These are phyloP conservation scores for Lithophane socia DNA, from an alignment of 2,888 invertebrate genomes.

Conservation along the genomic window DNA sequence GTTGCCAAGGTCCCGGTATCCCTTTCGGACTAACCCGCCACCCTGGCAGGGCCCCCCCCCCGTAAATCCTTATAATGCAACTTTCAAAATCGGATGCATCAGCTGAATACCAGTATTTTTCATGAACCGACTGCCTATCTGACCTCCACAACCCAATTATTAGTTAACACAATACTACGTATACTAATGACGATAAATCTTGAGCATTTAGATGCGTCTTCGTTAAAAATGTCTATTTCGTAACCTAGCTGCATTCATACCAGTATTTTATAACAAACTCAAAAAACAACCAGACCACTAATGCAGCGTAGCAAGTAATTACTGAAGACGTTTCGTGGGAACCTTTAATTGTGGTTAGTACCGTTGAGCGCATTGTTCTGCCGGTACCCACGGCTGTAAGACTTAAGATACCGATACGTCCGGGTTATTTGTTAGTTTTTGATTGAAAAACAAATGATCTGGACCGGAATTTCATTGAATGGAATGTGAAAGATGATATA, in stretches of 20 bases:
- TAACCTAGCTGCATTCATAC: neutral
- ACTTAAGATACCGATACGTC: constrained; percentile 53
- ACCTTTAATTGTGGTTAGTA: constrained; percentile 59
- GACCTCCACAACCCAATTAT: too few species aligned
- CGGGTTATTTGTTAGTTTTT: constrained; percentile 48
- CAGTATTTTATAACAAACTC: constrained; percentile 39
- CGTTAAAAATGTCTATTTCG: neutral
- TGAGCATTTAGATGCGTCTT: neutral
- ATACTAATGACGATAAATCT: neutral
- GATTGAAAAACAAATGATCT: constrained; percentile 46
- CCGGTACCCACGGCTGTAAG: constrained; percentile 53
- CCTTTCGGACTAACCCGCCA: too few species aligned
- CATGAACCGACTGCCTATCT: too few species aligned
- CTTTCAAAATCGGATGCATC: too few species aligned
- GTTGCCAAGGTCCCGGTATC: too few species aligned
- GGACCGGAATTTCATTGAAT: constrained; percentile 15
- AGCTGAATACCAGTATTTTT: too few species aligned
- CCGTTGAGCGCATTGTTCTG: constrained; percentile 61
- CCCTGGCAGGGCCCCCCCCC: too few species aligned
- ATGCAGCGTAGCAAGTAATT: constrained; percentile 59
- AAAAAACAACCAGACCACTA: constrained; percentile 43
- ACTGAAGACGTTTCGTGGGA: constrained; percentile 60
- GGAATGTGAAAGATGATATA: neutral
- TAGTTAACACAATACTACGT: too few species aligned
- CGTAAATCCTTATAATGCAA: too few species aligned